Base-by-base conservation (phyloP, 2,113 vertebrate genomes). In the Andinoacara biseriatus region DNA sequence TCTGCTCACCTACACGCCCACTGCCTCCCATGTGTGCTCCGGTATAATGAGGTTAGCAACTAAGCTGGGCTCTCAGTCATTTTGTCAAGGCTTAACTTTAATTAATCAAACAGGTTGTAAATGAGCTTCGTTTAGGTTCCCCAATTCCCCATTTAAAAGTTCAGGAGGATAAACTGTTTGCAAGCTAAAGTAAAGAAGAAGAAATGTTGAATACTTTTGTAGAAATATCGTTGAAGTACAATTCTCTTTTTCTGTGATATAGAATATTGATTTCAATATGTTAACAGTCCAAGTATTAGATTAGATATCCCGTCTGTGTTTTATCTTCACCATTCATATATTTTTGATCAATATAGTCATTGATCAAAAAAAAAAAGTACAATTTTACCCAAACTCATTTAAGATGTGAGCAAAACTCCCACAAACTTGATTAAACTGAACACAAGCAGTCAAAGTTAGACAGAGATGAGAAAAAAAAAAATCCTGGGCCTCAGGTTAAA, bases 21-120 rank as follows among this genome's bases (percentile, higher is more conserved):
- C n/a, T 20, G 46, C 38, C 59, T 78, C 52, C 40, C 15, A 4
- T 35, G 31, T 59, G 15, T 2, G 26, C 79, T 67, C 40, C 11
- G 46, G 26, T 20, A 18, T 79, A 79, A 82, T 76, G 40, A 60
- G 79, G 67, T 86, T 31, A 80, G 29, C 33, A 26, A 18, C 57
- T 24, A 9, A 83, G 6, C 67, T 61, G 52, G 17, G 82, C 58
- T 74, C 22, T 69, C 59, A 13, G 24, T 81, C 52, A 63, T 69
- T 85, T 52, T 67, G 14, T 54, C n/a, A 35, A 60, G 1, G 26
- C 35, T 52, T 15, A 84, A 54, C 33, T 26, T 14, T 58, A 26
- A 77, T 52, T 61, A 80, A 60, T 57, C 8, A 43, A 60, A 56
- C 56, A 5, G 33, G 14, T 35, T 17, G 33, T 63, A 58, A 54